Conservation (phyloP, 2,113 vertebrate species). For the Hippocampus zosterae region DNA sequence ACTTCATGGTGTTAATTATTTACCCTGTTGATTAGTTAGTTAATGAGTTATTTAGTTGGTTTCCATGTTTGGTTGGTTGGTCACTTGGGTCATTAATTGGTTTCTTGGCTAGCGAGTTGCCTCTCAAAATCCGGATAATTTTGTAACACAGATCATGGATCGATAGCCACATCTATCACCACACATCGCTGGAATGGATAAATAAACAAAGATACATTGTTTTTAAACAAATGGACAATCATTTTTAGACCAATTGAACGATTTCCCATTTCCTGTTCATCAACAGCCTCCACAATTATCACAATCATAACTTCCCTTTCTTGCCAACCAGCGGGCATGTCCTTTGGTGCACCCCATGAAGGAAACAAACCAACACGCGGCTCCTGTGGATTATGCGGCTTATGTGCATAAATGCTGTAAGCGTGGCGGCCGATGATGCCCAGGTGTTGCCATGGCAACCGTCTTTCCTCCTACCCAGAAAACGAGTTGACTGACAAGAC, state of each 20-base stretch:
- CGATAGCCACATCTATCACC: background rate
- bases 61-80: no score
- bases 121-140: background rate
- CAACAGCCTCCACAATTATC: background rate
- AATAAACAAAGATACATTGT: background rate
- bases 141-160: no score
- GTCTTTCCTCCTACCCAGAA: background rate
- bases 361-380: background rate
- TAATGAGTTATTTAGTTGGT: no score
- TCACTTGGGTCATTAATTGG: background rate
- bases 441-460: background rate
- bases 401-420: background rate
- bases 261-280: background rate
- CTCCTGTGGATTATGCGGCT: background rate
- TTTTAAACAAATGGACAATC: background rate
- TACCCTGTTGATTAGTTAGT: no score
- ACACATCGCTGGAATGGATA: background rate
- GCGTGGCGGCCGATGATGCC: background rate
- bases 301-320: background rate
- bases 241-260: background rate
- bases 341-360: background rate
- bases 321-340: background rate
- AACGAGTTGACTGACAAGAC: background rate
- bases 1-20: no score
- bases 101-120: background rate